phyloP scores from a whole-genome alignment of 2,113 vertebrate species.

The Apteryx owenii region DNA sequence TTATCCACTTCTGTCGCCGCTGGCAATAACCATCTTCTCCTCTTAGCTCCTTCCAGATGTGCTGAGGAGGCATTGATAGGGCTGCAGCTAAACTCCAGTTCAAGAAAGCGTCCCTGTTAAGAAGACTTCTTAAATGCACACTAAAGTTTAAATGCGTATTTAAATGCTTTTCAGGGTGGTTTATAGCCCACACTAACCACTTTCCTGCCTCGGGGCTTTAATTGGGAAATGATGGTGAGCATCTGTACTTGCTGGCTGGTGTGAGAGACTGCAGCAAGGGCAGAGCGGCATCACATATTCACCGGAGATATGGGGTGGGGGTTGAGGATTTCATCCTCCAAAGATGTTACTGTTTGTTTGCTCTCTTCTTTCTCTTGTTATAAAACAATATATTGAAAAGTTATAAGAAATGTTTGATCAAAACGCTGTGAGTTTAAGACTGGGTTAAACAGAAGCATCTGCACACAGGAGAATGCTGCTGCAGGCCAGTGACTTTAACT shows the following conservation, averaged over 20 bases:
- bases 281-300: neutral
- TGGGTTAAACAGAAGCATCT: neutral
- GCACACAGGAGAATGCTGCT: neutral
- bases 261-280: neutral
- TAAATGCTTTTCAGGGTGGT: conserved; percentile 21
- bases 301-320: neutral
- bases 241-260: conserved; percentile 8
- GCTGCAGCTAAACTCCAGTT: neutral
- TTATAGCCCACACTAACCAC: neutral
- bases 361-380: neutral
- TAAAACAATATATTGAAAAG: neutral
- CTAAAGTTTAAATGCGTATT: neutral
- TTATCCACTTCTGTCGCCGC: neutral
- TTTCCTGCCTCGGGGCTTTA: neutral
- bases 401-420: neutral
- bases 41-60: neutral
- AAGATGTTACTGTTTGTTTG: neutral
- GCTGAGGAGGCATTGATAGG: neutral
- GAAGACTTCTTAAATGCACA: neutral
- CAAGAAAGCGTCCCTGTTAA: neutral
- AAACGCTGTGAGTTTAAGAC: neutral
- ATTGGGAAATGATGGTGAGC: conserved; percentile 32
- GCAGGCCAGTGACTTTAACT: neutral
- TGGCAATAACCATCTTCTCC: neutral
- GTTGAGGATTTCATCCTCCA: neutral